These are phyloP conservation scores for Molanna angustata DNA, from an alignment of 2,888 invertebrate species.

Conservation along the genomic window DNA sequence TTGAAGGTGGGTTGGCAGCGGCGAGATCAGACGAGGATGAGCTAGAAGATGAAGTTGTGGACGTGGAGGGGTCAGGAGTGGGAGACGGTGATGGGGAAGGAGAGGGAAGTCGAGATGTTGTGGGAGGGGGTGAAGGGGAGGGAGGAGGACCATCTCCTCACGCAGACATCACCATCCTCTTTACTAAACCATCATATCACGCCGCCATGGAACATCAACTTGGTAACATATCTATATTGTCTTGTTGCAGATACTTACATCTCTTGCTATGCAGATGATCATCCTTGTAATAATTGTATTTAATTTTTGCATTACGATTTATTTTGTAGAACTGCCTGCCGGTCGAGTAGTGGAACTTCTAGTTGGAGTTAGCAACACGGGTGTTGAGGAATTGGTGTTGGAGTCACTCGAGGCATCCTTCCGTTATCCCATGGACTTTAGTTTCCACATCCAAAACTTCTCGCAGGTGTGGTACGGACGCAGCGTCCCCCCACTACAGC, in stretches of 20 bases:
- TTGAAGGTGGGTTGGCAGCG: no score
- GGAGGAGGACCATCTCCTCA: constrained; percentile 79
- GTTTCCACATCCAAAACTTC: constrained; percentile 98
- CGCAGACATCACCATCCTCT: constrained; percentile 87
- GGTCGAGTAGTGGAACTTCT: constrained; percentile 92
- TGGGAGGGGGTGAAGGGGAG: constrained; percentile 62
- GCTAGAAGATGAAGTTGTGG: constrained; percentile 63
- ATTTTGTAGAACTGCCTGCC: constrained; percentile 80
- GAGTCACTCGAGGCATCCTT: constrained; percentile 97
- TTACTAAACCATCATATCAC: constrained; percentile 71
- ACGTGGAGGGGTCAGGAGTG: constrained; percentile 65
- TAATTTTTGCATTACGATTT: no score
- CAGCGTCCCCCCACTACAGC: constrained; percentile 84
- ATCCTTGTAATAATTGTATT: no score
- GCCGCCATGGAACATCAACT: constrained; percentile 59
- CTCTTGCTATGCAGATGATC: background rate
- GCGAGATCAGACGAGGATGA: constrained; percentile 67
- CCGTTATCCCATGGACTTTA: constrained; percentile 98
- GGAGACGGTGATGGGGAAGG: constrained; percentile 62
- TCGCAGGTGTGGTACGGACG: constrained; percentile 85
- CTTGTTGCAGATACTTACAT: background rate
- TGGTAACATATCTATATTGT: constrained; percentile 46
- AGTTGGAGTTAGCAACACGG: constrained; percentile 95
- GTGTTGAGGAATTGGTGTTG: constrained; percentile 83
- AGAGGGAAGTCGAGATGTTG: constrained; percentile 61